Percentiles rank a stretch among this genome's conserved stretches.
phyloP scores from a whole-genome alignment of 1,140 invertebrate species.

The Teleogryllus occipitalis region DNA sequence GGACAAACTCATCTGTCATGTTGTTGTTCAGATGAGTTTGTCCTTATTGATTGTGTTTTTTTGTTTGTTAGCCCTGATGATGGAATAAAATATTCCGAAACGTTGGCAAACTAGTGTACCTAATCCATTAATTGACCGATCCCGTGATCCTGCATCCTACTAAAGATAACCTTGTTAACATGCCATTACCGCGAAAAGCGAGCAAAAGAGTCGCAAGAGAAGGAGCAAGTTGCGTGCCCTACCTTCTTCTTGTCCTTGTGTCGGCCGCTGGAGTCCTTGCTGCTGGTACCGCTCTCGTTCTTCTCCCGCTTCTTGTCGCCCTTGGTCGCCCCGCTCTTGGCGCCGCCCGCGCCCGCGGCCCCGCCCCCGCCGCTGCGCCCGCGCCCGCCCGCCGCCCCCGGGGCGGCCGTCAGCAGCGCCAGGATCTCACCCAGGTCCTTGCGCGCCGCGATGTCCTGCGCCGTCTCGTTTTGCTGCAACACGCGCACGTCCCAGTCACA shows the following conservation, averaged over 20 bases:
- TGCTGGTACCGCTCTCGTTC: conserved; percentile 36
- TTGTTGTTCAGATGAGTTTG: no score
- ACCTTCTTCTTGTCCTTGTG: conserved; percentile 27
- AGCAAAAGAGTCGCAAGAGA: not conserved
- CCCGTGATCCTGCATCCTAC: no score
- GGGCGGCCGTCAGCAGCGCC: conserved; percentile 54
- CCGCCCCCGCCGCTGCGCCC: conserved; percentile 27
- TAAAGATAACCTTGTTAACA: no score
- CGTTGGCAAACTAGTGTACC: no score
- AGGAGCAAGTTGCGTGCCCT: no score
- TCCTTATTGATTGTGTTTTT: no score
- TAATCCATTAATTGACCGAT: no score
- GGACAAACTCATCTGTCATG: no score
- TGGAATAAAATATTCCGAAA: no score
- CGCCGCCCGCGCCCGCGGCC: conserved; percentile 35
- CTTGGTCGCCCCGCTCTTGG: conserved; percentile 35
- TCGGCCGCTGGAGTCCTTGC: conserved; percentile 38
- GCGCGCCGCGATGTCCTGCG: conserved; percentile 77
- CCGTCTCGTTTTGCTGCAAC: conserved; percentile 73
- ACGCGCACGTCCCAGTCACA: no score
- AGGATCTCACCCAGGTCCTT: conserved; percentile 80
- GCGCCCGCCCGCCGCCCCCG: conserved; percentile 41
- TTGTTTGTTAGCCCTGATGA: no score
- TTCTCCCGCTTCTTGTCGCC: conserved; percentile 37
- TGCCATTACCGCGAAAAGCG: not conserved